Conservation (phyloP, 1,140 invertebrate species). For the Cephus cinctus region DNA sequence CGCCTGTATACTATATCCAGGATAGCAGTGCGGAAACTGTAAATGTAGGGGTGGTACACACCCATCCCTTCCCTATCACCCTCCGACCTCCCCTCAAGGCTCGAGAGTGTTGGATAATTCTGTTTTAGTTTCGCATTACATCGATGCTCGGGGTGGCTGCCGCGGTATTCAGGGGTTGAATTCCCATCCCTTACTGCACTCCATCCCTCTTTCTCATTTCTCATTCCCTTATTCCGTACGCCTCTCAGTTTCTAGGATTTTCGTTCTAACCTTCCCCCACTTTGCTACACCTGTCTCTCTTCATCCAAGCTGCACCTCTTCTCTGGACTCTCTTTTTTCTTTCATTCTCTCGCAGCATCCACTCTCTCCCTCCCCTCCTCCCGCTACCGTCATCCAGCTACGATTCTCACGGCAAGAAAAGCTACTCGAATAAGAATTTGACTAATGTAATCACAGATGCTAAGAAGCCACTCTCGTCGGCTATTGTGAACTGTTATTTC, state of each 20-base stretch:
- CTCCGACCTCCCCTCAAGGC: neutral
- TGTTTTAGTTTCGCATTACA: constrained; percentile 1
- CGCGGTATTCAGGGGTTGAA: neutral
- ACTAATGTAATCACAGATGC: constrained; percentile 47
- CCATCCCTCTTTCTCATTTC: neutral
- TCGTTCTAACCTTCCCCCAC: neutral
- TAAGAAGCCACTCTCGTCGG: constrained; percentile 40
- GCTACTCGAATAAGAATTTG: constrained; percentile 37
- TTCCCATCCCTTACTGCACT: neutral
- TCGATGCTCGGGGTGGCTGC: neutral
- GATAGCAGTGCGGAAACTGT: too few species aligned
- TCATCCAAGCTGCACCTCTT: too few species aligned
- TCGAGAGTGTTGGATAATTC: constrained; percentile 5
- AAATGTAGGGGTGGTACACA: neutral
- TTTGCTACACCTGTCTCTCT: neutral
- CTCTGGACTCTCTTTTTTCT: too few species aligned
- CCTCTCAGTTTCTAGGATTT: too few species aligned
- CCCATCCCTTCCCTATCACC: neutral
- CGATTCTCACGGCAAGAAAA: constrained; percentile 12
- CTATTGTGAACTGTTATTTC: too few species aligned
- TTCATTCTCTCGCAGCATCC: neutral
- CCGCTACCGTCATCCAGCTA: constrained; percentile 2
- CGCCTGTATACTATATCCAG: too few species aligned
- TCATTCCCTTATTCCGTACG: too few species aligned
- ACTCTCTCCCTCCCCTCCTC: constrained; percentile 5